A percentile compares a stretch with the other conserved stretches of the same genome.
Evolutionary conservation across 2,113 vertebrate genomes (phyloP).

Genomic region (Genyomyrus donnyi): DNA sequence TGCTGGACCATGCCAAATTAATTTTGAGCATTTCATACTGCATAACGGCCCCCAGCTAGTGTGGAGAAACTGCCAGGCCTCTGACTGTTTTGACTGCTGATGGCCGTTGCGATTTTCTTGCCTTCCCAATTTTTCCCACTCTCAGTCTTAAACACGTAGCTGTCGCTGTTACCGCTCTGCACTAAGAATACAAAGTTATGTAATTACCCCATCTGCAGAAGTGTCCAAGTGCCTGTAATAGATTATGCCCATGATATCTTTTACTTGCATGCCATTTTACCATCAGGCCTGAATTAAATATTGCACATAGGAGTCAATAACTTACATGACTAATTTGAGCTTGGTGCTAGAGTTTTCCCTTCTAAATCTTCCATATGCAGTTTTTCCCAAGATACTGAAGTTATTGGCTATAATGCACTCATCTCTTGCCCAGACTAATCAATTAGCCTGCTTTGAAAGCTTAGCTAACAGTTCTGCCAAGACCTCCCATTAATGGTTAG

Average conservation of each 20-base stretch:
- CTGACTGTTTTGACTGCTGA: neutral
- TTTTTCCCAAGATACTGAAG: neutral
- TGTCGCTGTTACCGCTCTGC: neutral
- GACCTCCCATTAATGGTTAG: neutral
- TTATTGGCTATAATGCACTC: neutral
- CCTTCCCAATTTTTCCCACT: neutral
- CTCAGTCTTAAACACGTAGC: neutral
- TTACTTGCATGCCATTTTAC: neutral
- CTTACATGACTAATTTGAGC: neutral
- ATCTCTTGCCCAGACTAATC: neutral
- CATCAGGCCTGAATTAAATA: neutral
- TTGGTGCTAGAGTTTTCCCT: neutral
- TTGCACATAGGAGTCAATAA: neutral
- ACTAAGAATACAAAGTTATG: neutral
- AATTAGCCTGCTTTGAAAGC: constrained; percentile 4
- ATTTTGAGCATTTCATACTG: neutral
- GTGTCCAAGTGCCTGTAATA: neutral
- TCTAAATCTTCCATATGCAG: neutral
- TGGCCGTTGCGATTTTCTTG: neutral
- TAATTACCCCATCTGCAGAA: neutral
- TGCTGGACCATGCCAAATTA: neutral
- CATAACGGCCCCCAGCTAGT: neutral
- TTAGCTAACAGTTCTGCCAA: neutral
- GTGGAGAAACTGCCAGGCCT: neutral
- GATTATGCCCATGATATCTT: neutral